These are phyloP conservation scores for Lochmaea capreae DNA, from an alignment of 2,888 invertebrate genomes.

Conservation along the genomic window DNA sequence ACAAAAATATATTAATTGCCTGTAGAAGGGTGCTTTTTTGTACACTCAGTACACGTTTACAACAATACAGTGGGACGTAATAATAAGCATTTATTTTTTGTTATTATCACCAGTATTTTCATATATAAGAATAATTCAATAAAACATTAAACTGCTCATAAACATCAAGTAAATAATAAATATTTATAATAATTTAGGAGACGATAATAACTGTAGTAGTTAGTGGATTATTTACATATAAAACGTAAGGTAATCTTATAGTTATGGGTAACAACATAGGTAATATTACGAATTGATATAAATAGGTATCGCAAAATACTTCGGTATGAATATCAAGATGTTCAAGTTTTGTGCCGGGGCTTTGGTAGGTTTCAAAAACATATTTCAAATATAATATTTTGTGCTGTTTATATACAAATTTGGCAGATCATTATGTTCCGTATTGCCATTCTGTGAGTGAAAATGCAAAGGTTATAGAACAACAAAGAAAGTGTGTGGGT, in stretches of 20 bases:
- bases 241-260: constrained; percentile 28
- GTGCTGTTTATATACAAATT: no score
- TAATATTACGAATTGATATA: constrained; percentile 25
- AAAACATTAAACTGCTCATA: constrained; percentile 3
- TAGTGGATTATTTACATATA: constrained; percentile 35
- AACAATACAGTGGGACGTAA: not conserved
- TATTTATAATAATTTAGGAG: not conserved
- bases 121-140: not conserved
- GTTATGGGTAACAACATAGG: constrained; percentile 27
- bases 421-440: no score
- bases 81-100: not conserved
- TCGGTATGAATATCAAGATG: constrained; percentile 35
- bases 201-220: not conserved
- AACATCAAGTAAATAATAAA: constrained; percentile 14
- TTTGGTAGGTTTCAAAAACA: not conserved
- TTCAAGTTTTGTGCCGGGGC: constrained; percentile 3
- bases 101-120: not conserved
- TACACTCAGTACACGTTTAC: not conserved
- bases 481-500: no score
- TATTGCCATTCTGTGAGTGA: no score
- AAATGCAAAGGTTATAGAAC: no score
- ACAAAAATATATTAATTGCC: no score
- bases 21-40: not conserved
- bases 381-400: not conserved
- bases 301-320: constrained; percentile 30